Evolutionary conservation across 2,797 vertebrate genomes (phyloP), one percentile per base, ranked within the genome.

Genomic region (Enteromius radiatus): DNA sequence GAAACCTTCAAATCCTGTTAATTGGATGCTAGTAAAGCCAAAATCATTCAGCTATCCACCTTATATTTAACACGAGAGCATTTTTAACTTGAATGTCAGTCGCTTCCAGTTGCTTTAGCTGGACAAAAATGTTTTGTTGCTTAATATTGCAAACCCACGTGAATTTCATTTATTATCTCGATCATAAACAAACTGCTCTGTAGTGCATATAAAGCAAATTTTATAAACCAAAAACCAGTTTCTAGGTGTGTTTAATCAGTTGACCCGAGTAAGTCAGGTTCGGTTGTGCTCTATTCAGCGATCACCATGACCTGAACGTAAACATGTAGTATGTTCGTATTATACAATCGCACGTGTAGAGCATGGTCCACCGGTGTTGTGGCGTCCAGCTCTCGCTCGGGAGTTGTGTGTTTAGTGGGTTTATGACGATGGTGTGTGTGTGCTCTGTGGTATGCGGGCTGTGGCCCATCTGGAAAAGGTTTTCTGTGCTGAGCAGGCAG

Each of bases 401-500:
- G 45, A 31, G 23, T 9, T 79, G 79, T 41, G 31, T 88, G 70
- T 84, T 69, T 65, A 78, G 28, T 74, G 9, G 1, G 73, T 19
- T 82, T 76, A 77, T 67, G 85, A 84, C 69, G 73, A 74, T 64
- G 70, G 73, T 63, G 49, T 47, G 31, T 47, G 31, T 26, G 47
- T 86, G 89, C 89, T 93, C 89, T 91, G 81, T 91, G 92, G 91
- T 92, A 89, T 91, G 89, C 88, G 90, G 84, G 91, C 89, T 86
- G 81, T 36, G 78, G 84, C 71, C 90, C 91, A 91, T 93, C 92
- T 94, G 92, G 91, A 91, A 89, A 89, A 91, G 91, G 90, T 91
- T 93, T 90, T 91, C 84, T 80, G 90, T 89, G 91, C 91, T 75
- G 89, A 88, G 91, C 91, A 89, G 93, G 94, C 93, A 94, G 95